Evolutionary conservation across 2,113 vertebrate genomes (phyloP), one percentile per base, ranked within the genome.

Genomic region (Hoplias malabaricus): DNA sequence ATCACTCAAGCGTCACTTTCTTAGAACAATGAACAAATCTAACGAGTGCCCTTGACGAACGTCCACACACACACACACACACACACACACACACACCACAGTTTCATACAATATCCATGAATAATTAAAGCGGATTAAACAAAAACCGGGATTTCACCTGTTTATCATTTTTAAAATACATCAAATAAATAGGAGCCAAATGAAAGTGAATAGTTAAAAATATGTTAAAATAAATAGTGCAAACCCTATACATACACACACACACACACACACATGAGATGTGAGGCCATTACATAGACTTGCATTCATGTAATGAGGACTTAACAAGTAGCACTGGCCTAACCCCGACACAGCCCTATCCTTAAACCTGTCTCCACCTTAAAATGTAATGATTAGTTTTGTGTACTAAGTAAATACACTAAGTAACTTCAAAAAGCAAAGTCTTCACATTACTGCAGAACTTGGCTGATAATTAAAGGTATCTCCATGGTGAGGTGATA

Each of bases 91-190:
- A 79, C 71, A 83, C 82, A 57, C 21, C 34, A 43, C 82, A 80
- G 82, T 87, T 84, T 85, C 72, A 84, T 77, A 83, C 65, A 71
- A 82, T 40, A 77, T 2, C 8, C 79, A 80, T 78, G 48, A 75
- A 87, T 85, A 86, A 86, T 86, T 75, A 85, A 86, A 77, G n/a
- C 68, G 68, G 36, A 54, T 76, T 73, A 85, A 86, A 85, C 84
- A 87, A 82, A 86, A 73, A 77, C 82, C 76, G 69, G 19, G 59
- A 85, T 81, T 88, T 75, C 68, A 80, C 82, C 86, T 84, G 80
- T 83, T 75, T 68, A 67, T 81, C 54, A 40, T 70, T 69, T 59
- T 29, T 72, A 82, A 74, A 82, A 87, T 73, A 57, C 72, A 85
- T 86, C 84, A 88, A 88, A 90, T 78, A 62, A 48, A 79, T 82